Base-by-base conservation (phyloP, 2,888 invertebrate genomes). In the Philopedon plagiatum region DNA sequence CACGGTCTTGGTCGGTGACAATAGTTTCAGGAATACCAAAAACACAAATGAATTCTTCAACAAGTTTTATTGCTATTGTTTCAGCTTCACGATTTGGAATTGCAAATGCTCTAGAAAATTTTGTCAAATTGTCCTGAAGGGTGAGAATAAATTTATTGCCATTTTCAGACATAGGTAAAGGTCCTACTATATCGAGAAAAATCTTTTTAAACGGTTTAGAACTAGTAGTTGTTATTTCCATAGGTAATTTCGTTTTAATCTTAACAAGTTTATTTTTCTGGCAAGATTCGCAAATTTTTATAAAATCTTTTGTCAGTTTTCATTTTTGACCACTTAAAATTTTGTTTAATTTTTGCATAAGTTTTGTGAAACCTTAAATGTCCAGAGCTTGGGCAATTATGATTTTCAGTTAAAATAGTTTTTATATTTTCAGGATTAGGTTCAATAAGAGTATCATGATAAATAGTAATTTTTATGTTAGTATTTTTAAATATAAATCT, bases 61-160 rank as follows among this genome's bases (percentile, higher is more conserved):
- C 75, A 8, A 80, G 76, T 37, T 34, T 74, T 62, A 75, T 76
- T 0, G 83, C 82, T 5, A 83, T 76, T 0, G 82, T 83, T 39
- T 34, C 21, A 0, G 84, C 79, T 76, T 82, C 80, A 18, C 79
- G 77, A 76, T 83, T 81, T 4, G 76, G 77, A 8, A 84, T 73
- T 0, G 82, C 73, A 41, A 73, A 75, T 5, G 82, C 82, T 69
- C 78, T 75, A 9, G 80, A 79, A 71, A 76, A 84, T 79, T 84
- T 83, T 0, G 82, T 81, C 1, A 72, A 65, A 69, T 83, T 81
- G 58, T 83, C 82, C 77, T 82, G 81, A 5, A 81, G 21, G 0
- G 83, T 66, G 9, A 58, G 13, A n/a, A 82, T 62, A 37, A 49
- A 49, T 37, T 39, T 58, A 51, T 74, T 63, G 15, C 79, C 80